These are phyloP conservation scores for Apamea sordens DNA, from an alignment of 2,888 invertebrate species.

Conservation along the genomic window DNA sequence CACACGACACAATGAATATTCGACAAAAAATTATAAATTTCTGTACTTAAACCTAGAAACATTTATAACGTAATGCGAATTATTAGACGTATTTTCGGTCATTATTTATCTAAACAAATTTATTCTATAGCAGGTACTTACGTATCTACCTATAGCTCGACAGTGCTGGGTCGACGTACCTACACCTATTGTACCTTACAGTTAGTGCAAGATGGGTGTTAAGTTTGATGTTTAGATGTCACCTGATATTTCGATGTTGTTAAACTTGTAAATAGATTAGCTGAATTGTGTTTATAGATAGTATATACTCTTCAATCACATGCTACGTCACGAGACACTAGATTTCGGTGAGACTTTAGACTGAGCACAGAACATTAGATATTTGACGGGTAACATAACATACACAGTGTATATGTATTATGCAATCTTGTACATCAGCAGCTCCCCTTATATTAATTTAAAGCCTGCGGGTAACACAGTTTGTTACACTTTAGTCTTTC, in stretches of 20 bases:
- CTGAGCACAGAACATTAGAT: slow-evolving; percentile 75
- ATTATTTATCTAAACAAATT: slow-evolving; percentile 56
- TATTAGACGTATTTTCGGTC: slow-evolving; percentile 49
- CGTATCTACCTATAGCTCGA: slow-evolving; percentile 53
- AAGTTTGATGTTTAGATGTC: slow-evolving; percentile 73
- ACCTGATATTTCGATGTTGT: slow-evolving; percentile 75
- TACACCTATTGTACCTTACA: slow-evolving; percentile 24
- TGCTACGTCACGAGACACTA: slow-evolving; percentile 63
- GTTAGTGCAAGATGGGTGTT: slow-evolving; percentile 51
- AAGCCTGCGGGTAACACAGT: slow-evolving; percentile 51
- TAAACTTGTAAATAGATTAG: slow-evolving; percentile 80
- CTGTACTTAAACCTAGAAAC: slow-evolving; percentile 58
- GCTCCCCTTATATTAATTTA: slow-evolving; percentile 60
- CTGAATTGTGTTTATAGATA: slow-evolving; percentile 71
- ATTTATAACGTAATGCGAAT: slow-evolving; percentile 44
- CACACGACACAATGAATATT: slow-evolving; percentile 41
- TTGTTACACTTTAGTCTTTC: slow-evolving; percentile 67
- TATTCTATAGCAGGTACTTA: slow-evolving; percentile 37
- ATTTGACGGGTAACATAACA: slow-evolving; percentile 71
- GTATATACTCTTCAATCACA: slow-evolving; percentile 63
- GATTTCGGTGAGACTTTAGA: slow-evolving; percentile 79
- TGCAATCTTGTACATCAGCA: slow-evolving; percentile 66
- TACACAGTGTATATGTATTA: slow-evolving; percentile 61
- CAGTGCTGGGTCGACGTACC: slow-evolving; percentile 49
- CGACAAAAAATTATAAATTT: slow-evolving; percentile 38